phyloP scores from a whole-genome alignment of 2,113 vertebrate species.

The Agelaius tricolor region DNA sequence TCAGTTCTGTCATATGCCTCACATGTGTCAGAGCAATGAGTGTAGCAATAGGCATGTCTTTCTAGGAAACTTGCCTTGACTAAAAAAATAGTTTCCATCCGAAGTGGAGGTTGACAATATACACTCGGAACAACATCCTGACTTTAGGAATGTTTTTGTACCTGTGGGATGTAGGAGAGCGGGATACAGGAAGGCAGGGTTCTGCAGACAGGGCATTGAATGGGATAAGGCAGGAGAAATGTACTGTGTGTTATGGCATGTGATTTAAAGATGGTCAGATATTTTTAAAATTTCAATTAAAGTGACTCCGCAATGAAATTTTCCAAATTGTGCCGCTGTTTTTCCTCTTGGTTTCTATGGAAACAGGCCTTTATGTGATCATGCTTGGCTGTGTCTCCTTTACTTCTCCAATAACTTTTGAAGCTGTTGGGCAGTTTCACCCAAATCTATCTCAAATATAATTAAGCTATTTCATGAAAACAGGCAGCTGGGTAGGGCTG shows the following conservation, averaged over 20 bases:
- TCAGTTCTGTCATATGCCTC: neutral
- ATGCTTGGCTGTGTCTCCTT: constrained; percentile 42
- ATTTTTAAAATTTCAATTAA: constrained; percentile 57
- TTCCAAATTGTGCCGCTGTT: constrained; percentile 41
- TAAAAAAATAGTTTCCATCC: neutral
- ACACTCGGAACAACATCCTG: neutral
- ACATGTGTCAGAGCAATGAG: neutral
- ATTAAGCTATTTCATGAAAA: constrained; percentile 46
- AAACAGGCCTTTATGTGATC: constrained; percentile 27
- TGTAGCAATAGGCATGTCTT: neutral
- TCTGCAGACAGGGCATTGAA: neutral
- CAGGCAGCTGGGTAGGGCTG: constrained; percentile 26
- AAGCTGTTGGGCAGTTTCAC: constrained; percentile 53
- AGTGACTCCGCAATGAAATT: constrained; percentile 14
- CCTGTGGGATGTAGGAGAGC: neutral
- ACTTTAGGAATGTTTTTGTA: neutral
- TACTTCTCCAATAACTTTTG: constrained; percentile 56
- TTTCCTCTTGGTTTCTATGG: constrained; percentile 57
- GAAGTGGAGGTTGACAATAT: neutral
- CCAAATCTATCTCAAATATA: constrained; percentile 30
- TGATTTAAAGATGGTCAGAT: constrained; percentile 23
- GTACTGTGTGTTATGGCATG: neutral
- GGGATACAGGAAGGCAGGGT: neutral
- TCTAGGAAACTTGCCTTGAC: neutral
- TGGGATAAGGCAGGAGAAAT: neutral